A percentile compares a stretch with the other conserved stretches of the same genome.
Evolutionary conservation across 2,797 vertebrate species (phyloP).

Genomic region (Pangasius krempfi): DNA sequence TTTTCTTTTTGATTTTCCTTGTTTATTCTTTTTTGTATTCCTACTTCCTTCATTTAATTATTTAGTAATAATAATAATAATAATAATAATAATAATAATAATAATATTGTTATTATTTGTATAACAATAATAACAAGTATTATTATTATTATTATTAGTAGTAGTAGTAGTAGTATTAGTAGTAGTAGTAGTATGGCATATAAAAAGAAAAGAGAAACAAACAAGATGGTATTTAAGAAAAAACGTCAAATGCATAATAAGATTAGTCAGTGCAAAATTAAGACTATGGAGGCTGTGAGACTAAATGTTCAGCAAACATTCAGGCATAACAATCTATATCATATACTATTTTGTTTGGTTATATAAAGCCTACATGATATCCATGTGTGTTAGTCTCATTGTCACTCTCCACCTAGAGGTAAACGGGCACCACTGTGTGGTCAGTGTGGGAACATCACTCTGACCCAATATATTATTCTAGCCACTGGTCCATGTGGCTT

Average conservation of each 20-base stretch:
- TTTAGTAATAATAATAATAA: background rate
- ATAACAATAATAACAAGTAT: no score
- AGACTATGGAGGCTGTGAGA: background rate
- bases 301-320: background rate
- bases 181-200: background rate
- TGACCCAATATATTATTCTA: background rate
- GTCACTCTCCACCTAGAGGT: background rate
- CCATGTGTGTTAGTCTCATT: background rate
- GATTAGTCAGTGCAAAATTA: background rate
- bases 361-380: background rate
- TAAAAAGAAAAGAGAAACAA: background rate
- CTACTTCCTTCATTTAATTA: background rate
- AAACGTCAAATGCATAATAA: background rate
- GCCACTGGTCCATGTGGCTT: background rate
- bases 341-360: background rate
- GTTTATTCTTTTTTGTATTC: background rate
- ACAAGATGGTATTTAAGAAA: background rate
- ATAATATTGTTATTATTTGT: background rate
- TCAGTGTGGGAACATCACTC: constrained; percentile 16
- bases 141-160: background rate
- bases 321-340: background rate
- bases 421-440: constrained; percentile 46
- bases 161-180: background rate
- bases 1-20: background rate
- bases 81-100: no score